These are phyloP conservation scores for Subanguina moxae DNA, from an alignment of 1,140 invertebrate species.

Conservation along the genomic window DNA sequence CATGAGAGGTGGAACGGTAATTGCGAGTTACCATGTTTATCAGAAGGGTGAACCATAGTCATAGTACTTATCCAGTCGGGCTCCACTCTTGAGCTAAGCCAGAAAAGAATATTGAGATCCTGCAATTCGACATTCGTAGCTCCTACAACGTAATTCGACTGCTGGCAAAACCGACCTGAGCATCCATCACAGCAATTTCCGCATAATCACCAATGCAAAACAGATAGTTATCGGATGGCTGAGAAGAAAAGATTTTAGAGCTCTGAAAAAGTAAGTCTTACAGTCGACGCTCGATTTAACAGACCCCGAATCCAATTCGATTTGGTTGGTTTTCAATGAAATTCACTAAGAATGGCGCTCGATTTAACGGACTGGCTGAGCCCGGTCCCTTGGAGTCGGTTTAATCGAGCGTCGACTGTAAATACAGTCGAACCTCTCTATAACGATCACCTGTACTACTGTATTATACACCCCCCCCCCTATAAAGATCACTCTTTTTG, in stretches of 20 bases:
- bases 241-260: background rate
- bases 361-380: too few species aligned
- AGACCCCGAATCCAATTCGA: too few species aligned
- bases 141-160: background rate
- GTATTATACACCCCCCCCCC: too few species aligned
- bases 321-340: too few species aligned
- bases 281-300: background rate
- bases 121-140: conserved; percentile 54
- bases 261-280: conserved; percentile 3
- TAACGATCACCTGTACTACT: too few species aligned
- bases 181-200: conserved; percentile 93
- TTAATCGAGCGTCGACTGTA: too few species aligned
- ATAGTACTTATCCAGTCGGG: conserved; percentile 97
- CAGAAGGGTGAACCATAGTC: conserved; percentile 78
- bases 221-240: conserved; percentile 59
- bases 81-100: conserved; percentile 85
- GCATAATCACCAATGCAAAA: conserved; percentile 96
- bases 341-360: too few species aligned
- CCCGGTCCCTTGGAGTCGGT: too few species aligned
- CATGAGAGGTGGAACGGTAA: background rate
- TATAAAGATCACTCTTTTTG: too few species aligned
- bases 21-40: conserved; percentile 59
- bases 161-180: conserved; percentile 61
- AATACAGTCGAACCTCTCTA: too few species aligned
- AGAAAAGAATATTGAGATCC: conserved; percentile 85